These are phyloP conservation scores for Diplazon laetatorius DNA, from an alignment of 2,888 invertebrate genomes.

Conservation along the genomic window DNA sequence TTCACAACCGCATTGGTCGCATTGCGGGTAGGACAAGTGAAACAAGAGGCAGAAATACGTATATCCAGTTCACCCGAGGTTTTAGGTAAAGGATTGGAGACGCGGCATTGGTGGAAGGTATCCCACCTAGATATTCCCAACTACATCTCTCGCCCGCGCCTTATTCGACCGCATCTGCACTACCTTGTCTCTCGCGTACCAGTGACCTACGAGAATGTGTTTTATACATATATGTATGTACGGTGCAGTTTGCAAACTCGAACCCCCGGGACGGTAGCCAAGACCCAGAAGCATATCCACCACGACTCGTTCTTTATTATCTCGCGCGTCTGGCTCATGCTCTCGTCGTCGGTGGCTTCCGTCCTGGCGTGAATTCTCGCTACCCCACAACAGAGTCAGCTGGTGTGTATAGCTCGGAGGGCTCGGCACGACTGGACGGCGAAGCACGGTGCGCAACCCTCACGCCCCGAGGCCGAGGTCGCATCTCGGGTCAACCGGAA, in stretches of 20 bases:
- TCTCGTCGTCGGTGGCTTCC: slow-evolving; percentile 42
- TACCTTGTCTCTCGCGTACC: slow-evolving; percentile 11
- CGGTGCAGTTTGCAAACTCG: slow-evolving; percentile 71
- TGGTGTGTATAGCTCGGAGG: slow-evolving; percentile 32
- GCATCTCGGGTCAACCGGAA: slow-evolving; percentile 52
- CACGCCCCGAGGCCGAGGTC: slow-evolving; percentile 27
- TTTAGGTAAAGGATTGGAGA: slow-evolving; percentile 40
- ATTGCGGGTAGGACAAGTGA: slow-evolving; percentile 55
- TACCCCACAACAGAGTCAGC: slow-evolving; percentile 46
- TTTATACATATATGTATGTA: too few species aligned
- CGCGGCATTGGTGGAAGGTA: slow-evolving; percentile 24
- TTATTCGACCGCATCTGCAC: background rate
- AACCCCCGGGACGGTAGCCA: slow-evolving; percentile 68
- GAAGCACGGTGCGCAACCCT: slow-evolving; percentile 19
- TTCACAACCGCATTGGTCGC: slow-evolving; percentile 60
- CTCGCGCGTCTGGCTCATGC: slow-evolving; percentile 41
- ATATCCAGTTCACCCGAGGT: slow-evolving; percentile 23
- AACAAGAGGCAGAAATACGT: slow-evolving; percentile 10
- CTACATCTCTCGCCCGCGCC: slow-evolving; percentile 9
- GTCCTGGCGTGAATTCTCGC: slow-evolving; percentile 49
- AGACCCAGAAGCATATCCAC: slow-evolving; percentile 56
- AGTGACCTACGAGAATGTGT: slow-evolving; percentile 24
- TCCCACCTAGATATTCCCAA: slow-evolving; percentile 27
- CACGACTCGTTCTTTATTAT: slow-evolving; percentile 46
- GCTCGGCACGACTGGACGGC: slow-evolving; percentile 44